phyloP scores from a whole-genome alignment of 1,140 invertebrate species.

The Uloborus diversus region DNA sequence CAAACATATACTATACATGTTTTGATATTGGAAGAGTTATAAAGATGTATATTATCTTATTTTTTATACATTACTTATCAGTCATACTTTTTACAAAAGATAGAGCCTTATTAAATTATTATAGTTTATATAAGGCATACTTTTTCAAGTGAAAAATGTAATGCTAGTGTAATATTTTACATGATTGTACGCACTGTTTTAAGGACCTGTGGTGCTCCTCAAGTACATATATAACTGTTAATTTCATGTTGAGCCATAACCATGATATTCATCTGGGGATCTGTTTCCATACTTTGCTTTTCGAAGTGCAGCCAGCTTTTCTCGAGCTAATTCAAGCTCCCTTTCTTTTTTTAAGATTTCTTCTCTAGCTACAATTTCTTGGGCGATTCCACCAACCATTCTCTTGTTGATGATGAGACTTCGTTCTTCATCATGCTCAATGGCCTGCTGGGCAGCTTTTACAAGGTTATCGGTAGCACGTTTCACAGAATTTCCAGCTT shows the following conservation, averaged over 20 bases:
- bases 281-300: slow-evolving; percentile 68
- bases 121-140: slow-evolving; percentile 1
- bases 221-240: neutral
- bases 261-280: slow-evolving; percentile 59
- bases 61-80: neutral
- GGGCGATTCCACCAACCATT: slow-evolving; percentile 79
- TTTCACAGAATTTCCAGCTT: slow-evolving; percentile 97
- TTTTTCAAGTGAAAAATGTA: neutral
- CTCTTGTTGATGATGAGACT: slow-evolving; percentile 86
- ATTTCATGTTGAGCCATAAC: slow-evolving; percentile 52
- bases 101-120: slow-evolving; percentile 37
- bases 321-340: slow-evolving; percentile 90
- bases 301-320: slow-evolving; percentile 75
- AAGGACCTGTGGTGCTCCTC: neutral
- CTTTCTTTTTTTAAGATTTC: slow-evolving; percentile 83
- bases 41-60: neutral
- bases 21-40: neutral
- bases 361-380: slow-evolving; percentile 84
- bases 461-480: slow-evolving; percentile 97
- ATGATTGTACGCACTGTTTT: neutral
- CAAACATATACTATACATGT: slow-evolving; percentile 29
- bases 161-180: neutral
- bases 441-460: slow-evolving; percentile 89
- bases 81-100: slow-evolving; percentile 31
- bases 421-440: slow-evolving; percentile 84